phyloP scores from a whole-genome alignment of 2,888 invertebrate genomes.

The Pegoplata infirma region DNA sequence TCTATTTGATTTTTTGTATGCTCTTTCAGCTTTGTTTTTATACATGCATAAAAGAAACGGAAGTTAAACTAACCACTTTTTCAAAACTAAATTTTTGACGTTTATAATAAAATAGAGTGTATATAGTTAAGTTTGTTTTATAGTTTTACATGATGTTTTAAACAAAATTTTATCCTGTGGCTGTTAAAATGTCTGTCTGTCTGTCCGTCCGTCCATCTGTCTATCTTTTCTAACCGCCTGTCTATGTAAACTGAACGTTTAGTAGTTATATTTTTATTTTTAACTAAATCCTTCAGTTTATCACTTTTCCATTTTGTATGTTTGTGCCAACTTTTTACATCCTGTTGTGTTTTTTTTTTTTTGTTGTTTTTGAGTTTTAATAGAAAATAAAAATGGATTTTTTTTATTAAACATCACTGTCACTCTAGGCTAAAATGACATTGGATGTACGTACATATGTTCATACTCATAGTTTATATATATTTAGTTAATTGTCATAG shows the following conservation, averaged over 20 bases:
- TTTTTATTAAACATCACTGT: not conserved
- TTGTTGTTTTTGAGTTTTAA: not conserved
- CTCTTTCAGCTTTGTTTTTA: not conserved
- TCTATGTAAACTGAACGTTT: not conserved
- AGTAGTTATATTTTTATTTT: not conserved
- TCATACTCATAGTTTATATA: too few species aligned
- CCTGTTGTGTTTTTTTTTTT: not conserved
- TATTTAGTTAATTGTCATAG: not conserved
- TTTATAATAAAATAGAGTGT: too few species aligned
- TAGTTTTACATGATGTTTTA: not conserved
- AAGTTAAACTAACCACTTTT: conserved; percentile 1
- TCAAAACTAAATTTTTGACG: not conserved
- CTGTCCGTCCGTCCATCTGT: not conserved
- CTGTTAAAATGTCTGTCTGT: conserved; percentile 10
- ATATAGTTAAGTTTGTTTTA: too few species aligned
- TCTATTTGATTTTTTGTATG: not conserved
- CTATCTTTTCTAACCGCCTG: conserved; percentile 6
- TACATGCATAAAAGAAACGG: too few species aligned
- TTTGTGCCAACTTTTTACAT: not conserved
- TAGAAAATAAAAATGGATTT: not conserved
- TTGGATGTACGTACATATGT: not conserved
- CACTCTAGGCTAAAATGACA: not conserved
- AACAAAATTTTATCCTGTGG: conserved; percentile 9
- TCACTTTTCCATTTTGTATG: not conserved
- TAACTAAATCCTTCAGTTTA: not conserved